Evolutionary conservation across 2,113 vertebrate species (phyloP), one percentile per base, ranked within the genome.

Genomic region (Pantherophis guttatus): DNA sequence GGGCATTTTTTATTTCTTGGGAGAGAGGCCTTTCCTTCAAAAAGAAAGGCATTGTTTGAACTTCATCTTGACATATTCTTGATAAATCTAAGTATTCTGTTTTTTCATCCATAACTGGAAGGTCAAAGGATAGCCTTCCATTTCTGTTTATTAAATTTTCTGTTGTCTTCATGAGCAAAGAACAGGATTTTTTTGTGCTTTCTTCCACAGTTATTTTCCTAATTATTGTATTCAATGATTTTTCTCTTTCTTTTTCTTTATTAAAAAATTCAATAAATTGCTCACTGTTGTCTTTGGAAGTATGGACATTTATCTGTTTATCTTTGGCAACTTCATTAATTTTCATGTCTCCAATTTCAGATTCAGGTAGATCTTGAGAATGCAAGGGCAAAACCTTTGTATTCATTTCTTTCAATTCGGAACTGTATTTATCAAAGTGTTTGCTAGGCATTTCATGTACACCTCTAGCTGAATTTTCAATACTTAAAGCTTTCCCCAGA

Each of bases 41-140:
- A 93, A 95, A 23, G 57, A 94, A 89, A 89, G 94, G 90, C 88
- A 65, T 75, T 94, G 93, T 96, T 96, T 96, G 96, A 96, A 94
- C 94, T 97, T 92, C 96, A 93, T 3, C 94, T 96, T 98, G 96
- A 97, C 97, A 97, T 97, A 97, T 94, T 95, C 96, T 96, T 94
- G 95, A 95, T 95, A 97, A 96, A 92, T 95, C 95, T 90, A 96
- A 95, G 93, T 93, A 88, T 87, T 92, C 94, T 94, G 94, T 89
- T 97, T 97, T 97, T 96, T 97, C 97, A 97, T 97, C 96, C 94
- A 94, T 95, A 95, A 95, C 95, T 93, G 95, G 93, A 97, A 96
- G 97, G 93, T 98, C 97, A 97, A 98, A 98, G 91, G 97, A 94
- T 65, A 97, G 96, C 94, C 96, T 97, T 97, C 92, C 96, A 93